These are phyloP conservation scores for Lagopus leucura DNA, from an alignment of 2,113 vertebrate species.

Conservation along the genomic window DNA sequence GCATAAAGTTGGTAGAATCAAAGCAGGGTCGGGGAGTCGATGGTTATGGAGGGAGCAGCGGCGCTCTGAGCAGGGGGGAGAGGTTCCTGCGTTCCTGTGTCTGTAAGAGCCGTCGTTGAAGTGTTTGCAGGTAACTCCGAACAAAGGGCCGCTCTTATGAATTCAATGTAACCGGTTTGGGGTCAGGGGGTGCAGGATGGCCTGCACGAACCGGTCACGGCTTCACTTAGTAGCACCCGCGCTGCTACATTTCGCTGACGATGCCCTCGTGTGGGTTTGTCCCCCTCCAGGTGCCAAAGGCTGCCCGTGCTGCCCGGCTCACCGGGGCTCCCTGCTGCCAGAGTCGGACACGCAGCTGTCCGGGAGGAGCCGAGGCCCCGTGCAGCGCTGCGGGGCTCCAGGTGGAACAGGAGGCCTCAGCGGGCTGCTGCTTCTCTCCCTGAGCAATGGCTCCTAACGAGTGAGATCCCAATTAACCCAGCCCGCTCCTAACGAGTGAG, in stretches of 20 bases:
- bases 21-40: background rate
- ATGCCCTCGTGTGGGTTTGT: background rate
- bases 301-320: too few species aligned
- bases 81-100: accelerated
- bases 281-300: accelerated
- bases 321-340: too few species aligned
- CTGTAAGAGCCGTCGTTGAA: background rate
- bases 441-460: background rate
- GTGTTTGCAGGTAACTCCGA: background rate
- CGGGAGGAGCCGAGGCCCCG: too few species aligned
- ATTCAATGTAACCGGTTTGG: accelerated
- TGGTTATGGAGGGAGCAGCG: accelerated
- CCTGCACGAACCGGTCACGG: accelerated
- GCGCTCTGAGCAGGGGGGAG: background rate
- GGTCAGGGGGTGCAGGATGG: background rate
- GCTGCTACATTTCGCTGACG: background rate
- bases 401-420: background rate
- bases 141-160: background rate
- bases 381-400: too few species aligned
- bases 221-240: accelerated
- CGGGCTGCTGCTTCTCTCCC: too few species aligned
- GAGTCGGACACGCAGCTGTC: accelerated
- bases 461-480: background rate
- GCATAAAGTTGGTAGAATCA: background rate
- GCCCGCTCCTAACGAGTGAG: background rate